Evolutionary conservation across 2,797 vertebrate species (phyloP).

Genomic region (Galago senegalensis): DNA sequence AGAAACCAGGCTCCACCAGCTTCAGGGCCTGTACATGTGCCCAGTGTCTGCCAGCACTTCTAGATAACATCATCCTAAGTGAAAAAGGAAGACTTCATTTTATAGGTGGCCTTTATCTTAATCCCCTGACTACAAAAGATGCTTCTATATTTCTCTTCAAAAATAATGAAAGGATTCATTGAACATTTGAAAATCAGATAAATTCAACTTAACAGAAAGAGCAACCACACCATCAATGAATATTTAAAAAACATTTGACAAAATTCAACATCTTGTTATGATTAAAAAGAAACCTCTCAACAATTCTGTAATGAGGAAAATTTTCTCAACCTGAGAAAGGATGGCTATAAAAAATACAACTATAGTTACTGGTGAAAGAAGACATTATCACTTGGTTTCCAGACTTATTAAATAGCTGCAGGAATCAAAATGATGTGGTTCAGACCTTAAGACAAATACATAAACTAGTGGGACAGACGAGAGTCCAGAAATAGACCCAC

Average conservation of each 20-base stretch:
- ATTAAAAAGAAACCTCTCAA: neutral
- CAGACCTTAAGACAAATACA: neutral
- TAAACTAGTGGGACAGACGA: neutral
- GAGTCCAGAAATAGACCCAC: neutral
- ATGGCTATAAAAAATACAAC: neutral
- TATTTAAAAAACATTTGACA: conserved; percentile 9
- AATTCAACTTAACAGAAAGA: neutral
- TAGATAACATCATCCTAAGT: neutral
- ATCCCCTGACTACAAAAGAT: neutral
- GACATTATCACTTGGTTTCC: neutral
- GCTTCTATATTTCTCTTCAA: neutral
- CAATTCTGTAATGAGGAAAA: neutral
- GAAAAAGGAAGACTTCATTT: neutral
- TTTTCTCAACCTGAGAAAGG: neutral
- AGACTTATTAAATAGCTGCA: neutral
- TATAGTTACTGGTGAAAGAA: neutral
- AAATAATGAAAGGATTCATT: neutral
- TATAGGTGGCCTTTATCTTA: neutral
- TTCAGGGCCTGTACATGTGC: neutral
- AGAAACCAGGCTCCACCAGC: neutral
- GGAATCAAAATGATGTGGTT: neutral
- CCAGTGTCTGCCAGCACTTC: neutral
- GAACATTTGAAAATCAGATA: conserved; percentile 43
- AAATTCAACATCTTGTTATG: neutral
- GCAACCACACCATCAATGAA: neutral